Evolutionary conservation across 2,113 vertebrate species (phyloP).

Genomic region (Menidia beryllina): DNA sequence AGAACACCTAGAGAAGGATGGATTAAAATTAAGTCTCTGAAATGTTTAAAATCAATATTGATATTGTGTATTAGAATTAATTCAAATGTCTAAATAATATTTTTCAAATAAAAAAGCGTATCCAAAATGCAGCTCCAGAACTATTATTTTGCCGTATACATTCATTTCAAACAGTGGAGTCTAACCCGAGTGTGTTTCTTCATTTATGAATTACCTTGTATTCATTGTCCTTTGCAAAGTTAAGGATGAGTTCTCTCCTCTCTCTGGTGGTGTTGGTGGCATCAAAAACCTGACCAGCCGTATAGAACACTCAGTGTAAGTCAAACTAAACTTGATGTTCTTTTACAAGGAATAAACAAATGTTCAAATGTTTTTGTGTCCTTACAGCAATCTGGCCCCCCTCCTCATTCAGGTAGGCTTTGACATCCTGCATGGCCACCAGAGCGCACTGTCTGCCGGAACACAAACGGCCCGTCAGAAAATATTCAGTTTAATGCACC

Average conservation of each 20-base stretch:
- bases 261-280: constrained; percentile 85
- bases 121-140: too few species aligned
- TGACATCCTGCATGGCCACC: constrained; percentile 93
- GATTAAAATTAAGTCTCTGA: too few species aligned
- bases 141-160: too few species aligned
- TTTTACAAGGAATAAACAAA: neutral
- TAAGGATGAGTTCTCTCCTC: constrained; percentile 78
- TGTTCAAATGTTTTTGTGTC: neutral
- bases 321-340: neutral
- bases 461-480: constrained; percentile 9
- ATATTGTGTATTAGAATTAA: too few species aligned
- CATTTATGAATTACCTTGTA: constrained; percentile 73
- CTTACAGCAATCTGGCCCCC: constrained; percentile 95
- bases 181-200: neutral
- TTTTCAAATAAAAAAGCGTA: too few species aligned
- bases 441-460: constrained; percentile 88
- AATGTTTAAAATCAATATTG: too few species aligned
- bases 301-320: neutral
- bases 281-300: constrained; percentile 79
- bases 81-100: too few species aligned
- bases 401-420: constrained; percentile 89
- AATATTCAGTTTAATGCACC: neutral
- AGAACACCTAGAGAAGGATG: constrained; percentile 76
- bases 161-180: neutral
- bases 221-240: constrained; percentile 71